Conservation (phyloP, 2,797 vertebrate genomes). For the Mormyrus hasselquistii region DNA sequence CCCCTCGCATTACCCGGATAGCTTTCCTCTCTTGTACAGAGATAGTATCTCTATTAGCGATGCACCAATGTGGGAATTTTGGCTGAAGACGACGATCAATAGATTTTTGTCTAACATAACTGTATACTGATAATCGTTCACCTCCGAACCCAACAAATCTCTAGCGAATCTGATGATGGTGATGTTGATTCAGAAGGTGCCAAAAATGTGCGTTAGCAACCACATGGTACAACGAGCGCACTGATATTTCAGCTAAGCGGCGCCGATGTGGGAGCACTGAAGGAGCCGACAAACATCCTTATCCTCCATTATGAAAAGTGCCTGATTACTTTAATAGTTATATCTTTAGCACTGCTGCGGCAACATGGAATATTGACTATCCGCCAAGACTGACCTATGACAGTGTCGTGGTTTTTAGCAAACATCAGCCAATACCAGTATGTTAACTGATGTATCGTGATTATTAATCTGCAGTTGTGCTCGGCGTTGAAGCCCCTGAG, state of each 20-base stretch:
- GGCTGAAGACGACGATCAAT: not conserved
- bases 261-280: not conserved
- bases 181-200: not conserved
- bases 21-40: not conserved
- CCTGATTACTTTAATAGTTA: not conserved
- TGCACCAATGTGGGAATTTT: not conserved
- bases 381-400: not conserved
- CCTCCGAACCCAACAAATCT: not conserved
- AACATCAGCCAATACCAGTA: not conserved
- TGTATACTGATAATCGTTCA: not conserved
- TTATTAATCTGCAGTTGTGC: not conserved
- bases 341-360: not conserved
- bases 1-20: not conserved
- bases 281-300: not conserved
- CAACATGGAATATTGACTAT: not conserved
- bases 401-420: not conserved
- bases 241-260: not conserved
- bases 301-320: not conserved
- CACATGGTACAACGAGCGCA: not conserved
- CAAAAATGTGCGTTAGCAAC: not conserved
- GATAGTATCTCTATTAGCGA: not conserved
- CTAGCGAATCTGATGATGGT: not conserved
- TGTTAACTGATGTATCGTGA: not conserved
- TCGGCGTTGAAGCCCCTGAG: not conserved
- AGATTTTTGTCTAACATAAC: not conserved